A percentile compares a stretch with the other conserved stretches of the same genome.
Evolutionary conservation across 2,888 invertebrate genomes (phyloP).

Genomic region (Halictus ligatus): DNA sequence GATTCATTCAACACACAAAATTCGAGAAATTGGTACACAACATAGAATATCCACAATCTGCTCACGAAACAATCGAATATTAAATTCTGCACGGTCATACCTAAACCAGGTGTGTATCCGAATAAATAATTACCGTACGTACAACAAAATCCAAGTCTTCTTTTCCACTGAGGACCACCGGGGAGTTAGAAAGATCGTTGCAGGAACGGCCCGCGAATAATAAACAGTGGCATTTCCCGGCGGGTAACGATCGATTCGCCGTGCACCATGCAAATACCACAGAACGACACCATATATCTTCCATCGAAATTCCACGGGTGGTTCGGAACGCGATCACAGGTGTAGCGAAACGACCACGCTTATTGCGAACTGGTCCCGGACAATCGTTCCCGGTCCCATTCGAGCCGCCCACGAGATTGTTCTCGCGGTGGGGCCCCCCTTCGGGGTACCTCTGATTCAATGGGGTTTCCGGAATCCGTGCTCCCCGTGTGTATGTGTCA

Average conservation of each 20-base stretch:
- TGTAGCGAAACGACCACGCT: conserved; percentile 38
- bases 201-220: not conserved
- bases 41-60: no score
- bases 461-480: conserved; percentile 5
- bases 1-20: no score
- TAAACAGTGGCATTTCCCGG: not conserved
- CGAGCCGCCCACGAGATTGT: conserved; percentile 6
- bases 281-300: not conserved
- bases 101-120: not conserved
- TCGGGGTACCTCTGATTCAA: not conserved
- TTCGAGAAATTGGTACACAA: no score
- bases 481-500: not conserved
- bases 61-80: no score
- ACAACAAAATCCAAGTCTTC: not conserved
- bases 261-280: not conserved
- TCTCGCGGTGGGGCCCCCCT: not conserved
- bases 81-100: not conserved
- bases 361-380: conserved; percentile 17
- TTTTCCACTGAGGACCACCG: not conserved
- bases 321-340: conserved; percentile 43
- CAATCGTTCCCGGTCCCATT: conserved; percentile 16
- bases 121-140: not conserved
- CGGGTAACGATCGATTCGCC: not conserved
- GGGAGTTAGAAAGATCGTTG: not conserved
- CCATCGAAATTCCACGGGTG: conserved; percentile 31